Base-by-base conservation (phyloP, 2,888 invertebrate species). In the Perdita meconis region DNA sequence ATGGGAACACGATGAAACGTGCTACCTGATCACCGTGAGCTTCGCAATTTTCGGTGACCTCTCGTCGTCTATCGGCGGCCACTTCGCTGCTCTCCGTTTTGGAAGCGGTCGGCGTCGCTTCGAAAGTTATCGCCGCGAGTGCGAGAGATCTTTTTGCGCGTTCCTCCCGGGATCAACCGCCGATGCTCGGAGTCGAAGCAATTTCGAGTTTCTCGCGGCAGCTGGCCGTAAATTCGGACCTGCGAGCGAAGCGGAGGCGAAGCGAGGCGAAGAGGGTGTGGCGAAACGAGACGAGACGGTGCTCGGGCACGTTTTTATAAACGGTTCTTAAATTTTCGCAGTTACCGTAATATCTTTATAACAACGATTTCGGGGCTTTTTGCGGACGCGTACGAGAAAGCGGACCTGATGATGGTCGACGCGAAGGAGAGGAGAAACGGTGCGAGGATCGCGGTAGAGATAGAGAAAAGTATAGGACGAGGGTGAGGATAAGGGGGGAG, bases 261-360 rank as follows among this genome's bases (percentile, higher is more conserved):
- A 10, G 26, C 12, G 34, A 4, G 61, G 22, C 16, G 24, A 36
- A 19, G 13, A 19, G 47, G 13, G 60, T n/a, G 13, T 19, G 68
- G n/a, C 36, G 36, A 38, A 26, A 12, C 22, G n/a, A 50, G 50
- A 19, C 30, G 30, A 50, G 40, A 47, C 57, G 57, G n/a, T n/a
- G 38, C 16, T 24, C 47, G 26, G 40, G 16, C 71, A 36, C 50
- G 68, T 77, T 78, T 78, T 78, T 77, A 61, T 66, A 70, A 53
- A 59, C 50, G 78, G 57, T 63, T 66, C 61, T 78, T 71, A 71
- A 77, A 63, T 78, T 77, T 78, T 71, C 77, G 65, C 71, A 53
- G 66, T 78, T 78, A 70, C 77, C 76, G 78, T 76, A 70, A 70
- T 78, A 78, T 78, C 78, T 78, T 78, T 76, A 76, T 76, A 76